Evolutionary conservation across 1,140 invertebrate genomes (phyloP).

Genomic region (Lethocerus indicus): DNA sequence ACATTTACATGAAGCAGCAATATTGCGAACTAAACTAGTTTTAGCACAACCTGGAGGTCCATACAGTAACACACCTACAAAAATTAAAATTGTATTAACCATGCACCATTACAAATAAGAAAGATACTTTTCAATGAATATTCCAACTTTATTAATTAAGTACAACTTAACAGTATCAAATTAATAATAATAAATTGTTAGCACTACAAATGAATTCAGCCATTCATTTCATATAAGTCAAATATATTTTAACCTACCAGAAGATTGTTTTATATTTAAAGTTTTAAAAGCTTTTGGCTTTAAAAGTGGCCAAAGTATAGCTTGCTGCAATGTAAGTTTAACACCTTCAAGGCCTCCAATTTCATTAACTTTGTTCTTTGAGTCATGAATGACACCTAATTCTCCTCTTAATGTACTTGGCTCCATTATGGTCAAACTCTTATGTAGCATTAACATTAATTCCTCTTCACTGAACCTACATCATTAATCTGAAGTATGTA

Average conservation of each 20-base stretch:
- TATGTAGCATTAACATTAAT: background rate
- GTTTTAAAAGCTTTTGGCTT: slow-evolving; percentile 35
- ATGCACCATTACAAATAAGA: background rate
- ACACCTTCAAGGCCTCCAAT: slow-evolving; percentile 1
- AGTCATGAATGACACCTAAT: slow-evolving; percentile 1
- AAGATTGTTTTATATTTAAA: slow-evolving; percentile 7
- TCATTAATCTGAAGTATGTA: too few species aligned
- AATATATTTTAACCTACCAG: slow-evolving; percentile 1
- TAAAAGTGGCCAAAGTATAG: slow-evolving; percentile 43
- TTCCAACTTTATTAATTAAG: background rate
- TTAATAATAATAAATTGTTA: background rate
- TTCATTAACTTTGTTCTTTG: background rate
- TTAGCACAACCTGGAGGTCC: slow-evolving; percentile 63
- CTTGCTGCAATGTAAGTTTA: slow-evolving; percentile 30
- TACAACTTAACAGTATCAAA: background rate
- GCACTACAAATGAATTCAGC: background rate
- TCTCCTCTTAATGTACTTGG: slow-evolving; percentile 4
- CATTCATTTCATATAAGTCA: background rate
- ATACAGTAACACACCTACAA: slow-evolving; percentile 44
- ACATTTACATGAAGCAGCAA: slow-evolving; percentile 39
- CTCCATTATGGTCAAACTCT: background rate
- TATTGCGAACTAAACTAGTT: slow-evolving; percentile 46
- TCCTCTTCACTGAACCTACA: slow-evolving; percentile 1
- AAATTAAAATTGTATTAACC: too few species aligned
- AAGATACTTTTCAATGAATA: background rate